Base-by-base conservation (phyloP, 2,113 vertebrate genomes). In the Istiophorus platypterus region DNA sequence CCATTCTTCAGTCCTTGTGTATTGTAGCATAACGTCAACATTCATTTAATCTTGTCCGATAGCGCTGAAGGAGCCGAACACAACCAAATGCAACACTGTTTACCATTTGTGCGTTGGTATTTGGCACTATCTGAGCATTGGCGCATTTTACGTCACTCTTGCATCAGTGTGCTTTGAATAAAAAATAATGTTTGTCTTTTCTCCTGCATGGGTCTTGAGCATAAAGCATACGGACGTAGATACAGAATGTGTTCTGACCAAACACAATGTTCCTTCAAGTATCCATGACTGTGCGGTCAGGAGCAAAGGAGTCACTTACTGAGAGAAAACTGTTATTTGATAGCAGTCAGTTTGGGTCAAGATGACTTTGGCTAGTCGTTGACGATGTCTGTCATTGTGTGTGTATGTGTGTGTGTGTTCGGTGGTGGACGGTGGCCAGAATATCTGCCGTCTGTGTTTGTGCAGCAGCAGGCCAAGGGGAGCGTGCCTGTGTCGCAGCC, bases 81-180 rank as follows among this genome's bases (percentile, higher is more conserved):
- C 88, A 90, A 88, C 88, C 63, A 49, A 65, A 61, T 11, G 80
- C 90, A 90, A 92, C 81, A 58, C 82, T 92, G 82, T 92, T 91
- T 90, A 90, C 79, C 76, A 72, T 85, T 73, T 87, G 88, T 86
- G 82, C 73, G 56, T 78, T 74, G 63, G 57, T 67, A 73, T 89
- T 73, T 78, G 84, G 64, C 63, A 75, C 72, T 24, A 69, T 84
- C 71, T 80, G 62, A 82, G 72, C 80, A 29, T 86, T 90, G 87
- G 86, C 83, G 78, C 57, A 29, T 79, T 88, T 92, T 91, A 47
- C 88, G 75, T 82, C 87, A 90, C 84, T 78, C 88, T 93, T 93
- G 92, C 91, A 91, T 94, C 92, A 94, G 69, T 77, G 82, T 78
- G 78, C 78, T 85, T 88, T 91, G 82, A 93, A 88, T 92, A 77